phyloP scores from a whole-genome alignment of 2,888 invertebrate species.

The Tuberolachnus salignus region DNA sequence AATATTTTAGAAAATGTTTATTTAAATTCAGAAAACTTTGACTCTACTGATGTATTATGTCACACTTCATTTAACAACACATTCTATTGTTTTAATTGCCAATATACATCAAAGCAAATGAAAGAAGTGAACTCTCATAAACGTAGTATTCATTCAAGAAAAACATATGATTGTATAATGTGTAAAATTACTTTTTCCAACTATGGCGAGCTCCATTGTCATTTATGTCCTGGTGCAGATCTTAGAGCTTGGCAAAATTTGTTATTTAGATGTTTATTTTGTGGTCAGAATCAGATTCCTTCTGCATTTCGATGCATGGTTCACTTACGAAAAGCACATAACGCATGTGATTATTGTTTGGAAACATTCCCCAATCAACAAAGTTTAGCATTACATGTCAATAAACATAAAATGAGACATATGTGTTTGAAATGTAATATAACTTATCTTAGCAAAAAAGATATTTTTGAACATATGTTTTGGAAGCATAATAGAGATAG shows the following conservation, averaged over 20 bases:
- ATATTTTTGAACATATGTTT: constrained; percentile 86
- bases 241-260: constrained; percentile 67
- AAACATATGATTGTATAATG: constrained; percentile 82
- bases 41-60: constrained; percentile 66
- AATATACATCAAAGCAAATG: constrained; percentile 76
- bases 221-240: constrained; percentile 82
- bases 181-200: constrained; percentile 86
- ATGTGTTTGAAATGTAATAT: constrained; percentile 87
- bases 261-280: constrained; percentile 82
- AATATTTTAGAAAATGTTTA: constrained; percentile 70
- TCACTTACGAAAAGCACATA: constrained; percentile 81
- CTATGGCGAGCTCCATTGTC: constrained; percentile 85
- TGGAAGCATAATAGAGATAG: constrained; percentile 94
- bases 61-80: constrained; percentile 69
- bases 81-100: constrained; percentile 87
- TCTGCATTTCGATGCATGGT: constrained; percentile 88
- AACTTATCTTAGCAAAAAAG: constrained; percentile 84
- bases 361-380: constrained; percentile 81
- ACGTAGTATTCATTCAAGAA: constrained; percentile 84
- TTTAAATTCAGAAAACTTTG: constrained; percentile 76
- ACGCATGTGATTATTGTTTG: constrained; percentile 85
- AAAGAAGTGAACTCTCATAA: constrained; percentile 87
- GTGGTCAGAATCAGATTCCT: constrained; percentile 77
- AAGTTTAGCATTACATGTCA: constrained; percentile 82
- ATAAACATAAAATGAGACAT: constrained; percentile 88